phyloP scores from a whole-genome alignment of 2,888 invertebrate genomes.

The Meteorus cinctellus region DNA sequence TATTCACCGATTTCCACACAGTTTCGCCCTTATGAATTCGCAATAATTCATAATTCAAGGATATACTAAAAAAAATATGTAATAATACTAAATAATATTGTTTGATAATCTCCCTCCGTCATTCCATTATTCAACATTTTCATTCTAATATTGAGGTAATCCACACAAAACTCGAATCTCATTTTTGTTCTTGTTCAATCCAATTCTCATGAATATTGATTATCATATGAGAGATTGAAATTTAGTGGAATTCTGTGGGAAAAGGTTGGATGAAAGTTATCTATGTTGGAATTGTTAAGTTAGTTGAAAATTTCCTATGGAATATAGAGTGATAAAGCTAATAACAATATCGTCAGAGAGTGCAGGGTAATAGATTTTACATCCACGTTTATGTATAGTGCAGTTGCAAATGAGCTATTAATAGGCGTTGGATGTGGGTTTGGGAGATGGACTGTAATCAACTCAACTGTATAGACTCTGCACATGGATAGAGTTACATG shows the following conservation, averaged over 20 bases:
- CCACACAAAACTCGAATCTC: too few relatives aligned
- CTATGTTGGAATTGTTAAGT: constrained; percentile 10
- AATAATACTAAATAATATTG: too few relatives aligned
- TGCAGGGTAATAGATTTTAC: constrained; percentile 5
- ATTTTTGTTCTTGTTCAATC: too few relatives aligned
- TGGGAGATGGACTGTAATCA: constrained; percentile 60
- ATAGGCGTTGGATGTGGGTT: constrained; percentile 60
- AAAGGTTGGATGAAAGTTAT: not conserved
- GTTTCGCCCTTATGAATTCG: too few relatives aligned
- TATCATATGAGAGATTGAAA: not conserved
- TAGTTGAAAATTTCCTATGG: constrained; percentile 49
- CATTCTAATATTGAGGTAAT: too few relatives aligned
- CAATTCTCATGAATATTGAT: not conserved
- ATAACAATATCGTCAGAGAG: constrained; percentile 40
- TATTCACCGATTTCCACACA: too few relatives aligned
- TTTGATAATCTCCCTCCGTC: too few relatives aligned
- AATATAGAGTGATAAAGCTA: constrained; percentile 55
- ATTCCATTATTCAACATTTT: too few relatives aligned
- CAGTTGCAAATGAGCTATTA: constrained; percentile 68
- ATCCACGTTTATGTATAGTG: constrained; percentile 61
- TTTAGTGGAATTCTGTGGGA: not conserved
- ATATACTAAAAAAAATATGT: too few relatives aligned
- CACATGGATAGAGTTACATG: not conserved
- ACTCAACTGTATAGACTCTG: constrained; percentile 62
- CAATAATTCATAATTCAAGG: too few relatives aligned